These are phyloP conservation scores for Oreohelix idahoensis DNA, from an alignment of 1,140 invertebrate species.

Conservation along the genomic window DNA sequence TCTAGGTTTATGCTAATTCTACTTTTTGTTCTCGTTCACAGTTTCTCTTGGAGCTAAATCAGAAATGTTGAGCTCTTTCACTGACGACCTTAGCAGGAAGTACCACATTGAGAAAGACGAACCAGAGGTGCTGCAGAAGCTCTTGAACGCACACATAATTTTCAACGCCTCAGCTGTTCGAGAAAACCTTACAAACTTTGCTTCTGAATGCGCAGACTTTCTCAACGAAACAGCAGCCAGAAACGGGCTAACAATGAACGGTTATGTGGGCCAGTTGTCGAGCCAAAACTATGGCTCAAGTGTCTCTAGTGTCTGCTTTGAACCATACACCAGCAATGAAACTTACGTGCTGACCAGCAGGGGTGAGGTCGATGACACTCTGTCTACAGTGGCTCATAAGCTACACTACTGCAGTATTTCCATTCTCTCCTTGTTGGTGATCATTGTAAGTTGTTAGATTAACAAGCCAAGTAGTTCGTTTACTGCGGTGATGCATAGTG, in stretches of 20 bases:
- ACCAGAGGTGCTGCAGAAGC: background rate
- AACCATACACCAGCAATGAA: background rate
- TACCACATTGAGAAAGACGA: background rate
- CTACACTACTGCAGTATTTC: background rate
- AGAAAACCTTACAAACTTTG: background rate
- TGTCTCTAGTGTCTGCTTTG: background rate
- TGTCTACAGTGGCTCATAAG: background rate
- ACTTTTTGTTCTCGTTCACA: background rate
- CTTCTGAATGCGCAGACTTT: background rate
- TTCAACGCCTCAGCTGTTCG: background rate
- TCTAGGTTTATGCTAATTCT: no score
- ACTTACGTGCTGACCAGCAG: background rate
- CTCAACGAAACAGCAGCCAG: background rate
- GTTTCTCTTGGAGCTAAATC: background rate
- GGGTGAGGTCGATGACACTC: background rate
- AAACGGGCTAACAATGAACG: background rate
- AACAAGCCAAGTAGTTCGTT: no score
- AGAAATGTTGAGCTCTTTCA: background rate
- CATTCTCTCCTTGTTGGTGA: background rate
- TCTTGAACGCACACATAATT: background rate
- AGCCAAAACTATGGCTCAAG: background rate
- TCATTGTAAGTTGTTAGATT: conserved; percentile 8
- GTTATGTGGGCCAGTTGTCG: background rate
- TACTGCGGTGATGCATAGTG: no score
- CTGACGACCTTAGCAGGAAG: background rate